Percentiles rank a stretch among this genome's conserved stretches.
phyloP scores from a whole-genome alignment of 2,113 vertebrate genomes.

The Gadus chalcogrammus region DNA sequence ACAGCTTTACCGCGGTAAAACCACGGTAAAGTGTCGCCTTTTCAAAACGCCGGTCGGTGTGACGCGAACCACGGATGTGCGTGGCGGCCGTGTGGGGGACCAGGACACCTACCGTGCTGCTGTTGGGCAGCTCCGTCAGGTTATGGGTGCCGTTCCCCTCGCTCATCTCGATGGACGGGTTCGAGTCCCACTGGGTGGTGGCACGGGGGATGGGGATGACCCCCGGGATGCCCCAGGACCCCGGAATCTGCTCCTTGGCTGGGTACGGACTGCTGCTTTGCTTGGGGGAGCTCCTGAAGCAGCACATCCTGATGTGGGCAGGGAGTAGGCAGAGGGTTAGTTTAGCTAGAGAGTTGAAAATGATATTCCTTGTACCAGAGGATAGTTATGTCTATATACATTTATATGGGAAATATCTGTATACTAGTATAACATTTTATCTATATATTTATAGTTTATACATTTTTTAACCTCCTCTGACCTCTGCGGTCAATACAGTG shows the following conservation, averaged over 20 bases:
- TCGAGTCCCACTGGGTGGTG: constrained; percentile 23
- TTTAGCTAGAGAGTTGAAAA: not conserved
- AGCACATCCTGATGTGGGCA: constrained; percentile 17
- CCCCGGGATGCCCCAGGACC: constrained; percentile 48
- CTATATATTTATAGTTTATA: no score
- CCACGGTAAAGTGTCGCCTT: no score
- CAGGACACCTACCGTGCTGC: constrained; percentile 59
- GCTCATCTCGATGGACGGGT: constrained; percentile 60
- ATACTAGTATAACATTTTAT: no score
- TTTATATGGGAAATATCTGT: no score
- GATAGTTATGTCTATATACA: no score
- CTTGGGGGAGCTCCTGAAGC: not conserved
- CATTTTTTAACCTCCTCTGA: no score
- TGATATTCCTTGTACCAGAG: no score
- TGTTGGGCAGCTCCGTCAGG: constrained; percentile 54
- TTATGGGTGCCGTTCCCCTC: constrained; percentile 33
- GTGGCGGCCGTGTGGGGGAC: not conserved
- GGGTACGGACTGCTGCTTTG: constrained; percentile 53
- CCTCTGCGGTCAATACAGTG: no score
- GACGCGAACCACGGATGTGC: no score
- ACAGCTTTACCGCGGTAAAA: no score
- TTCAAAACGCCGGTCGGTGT: no score
- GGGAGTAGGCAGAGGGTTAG: not conserved
- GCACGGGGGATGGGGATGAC: constrained; percentile 67
- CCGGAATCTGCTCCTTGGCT: constrained; percentile 18